Base-by-base conservation (phyloP, 1,140 invertebrate species). In the Gonatopus flavifemur region DNA sequence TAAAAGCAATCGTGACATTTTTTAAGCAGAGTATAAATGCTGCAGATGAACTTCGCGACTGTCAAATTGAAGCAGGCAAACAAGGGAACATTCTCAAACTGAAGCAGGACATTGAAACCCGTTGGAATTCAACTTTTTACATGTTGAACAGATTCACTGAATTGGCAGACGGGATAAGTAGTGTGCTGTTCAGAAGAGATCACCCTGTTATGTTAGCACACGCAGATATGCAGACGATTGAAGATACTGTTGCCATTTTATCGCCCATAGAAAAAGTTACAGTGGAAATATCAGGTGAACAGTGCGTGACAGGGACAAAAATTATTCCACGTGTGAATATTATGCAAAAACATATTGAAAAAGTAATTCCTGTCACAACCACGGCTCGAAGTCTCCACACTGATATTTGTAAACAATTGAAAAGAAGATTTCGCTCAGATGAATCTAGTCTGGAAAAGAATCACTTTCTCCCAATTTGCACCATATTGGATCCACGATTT, bases 281-380 rank as follows among this genome's bases (percentile, higher is more conserved):
- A 5, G 71, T 59, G 22, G 69, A 76, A 65, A 49, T 78, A 1
- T 72, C 66, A 5, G 69, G 65, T 0, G 67, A 77, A 55, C 68
- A 69, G 43, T 78, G 77, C 53, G 67, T 63, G 38, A 65, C 74
- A n/a, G 66, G 57, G 13, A 70, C 68, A 37, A 73, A 66, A 45
- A 43, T 74, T 1, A 77, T 78, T 43, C 72, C 76, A 25, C 57
- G 76, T 35, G 50, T 77, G 6, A 65, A 63, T 31, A 72, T 67
- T 47, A 51, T 76, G 30, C 18, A 62, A 25, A 67, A 45, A 15
- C 69, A 72, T 55, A 3, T 76, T 6, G 57, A 51, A 44, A 49
- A 48, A 15, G 44, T 57, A 18, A 57, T 66, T 32, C 31, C 40
- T n/a, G 13, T 67, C n/a, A 51, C 31, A 4, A 47, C 49, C 33